phyloP scores from a whole-genome alignment of 2,888 invertebrate species.

The Megastigmus dorsalis region DNA sequence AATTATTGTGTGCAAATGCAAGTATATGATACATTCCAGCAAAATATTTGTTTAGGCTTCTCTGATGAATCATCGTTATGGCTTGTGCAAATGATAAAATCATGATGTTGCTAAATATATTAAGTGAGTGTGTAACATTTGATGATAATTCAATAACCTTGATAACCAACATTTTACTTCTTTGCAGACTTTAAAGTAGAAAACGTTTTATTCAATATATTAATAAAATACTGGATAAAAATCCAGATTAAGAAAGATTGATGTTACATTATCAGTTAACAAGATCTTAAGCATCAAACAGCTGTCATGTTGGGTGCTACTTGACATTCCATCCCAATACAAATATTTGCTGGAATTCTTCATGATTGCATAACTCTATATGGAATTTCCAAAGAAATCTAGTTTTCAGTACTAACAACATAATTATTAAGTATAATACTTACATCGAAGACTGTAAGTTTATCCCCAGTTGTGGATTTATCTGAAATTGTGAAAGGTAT shows the following conservation, averaged over 20 bases:
- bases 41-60: constrained; percentile 19
- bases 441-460: constrained; percentile 80
- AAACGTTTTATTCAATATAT: too few species aligned
- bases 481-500: constrained; percentile 73
- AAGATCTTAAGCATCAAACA: neutral
- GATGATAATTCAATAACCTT: too few species aligned
- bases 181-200: too few species aligned
- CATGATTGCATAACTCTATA: neutral
- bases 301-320: constrained; percentile 2
- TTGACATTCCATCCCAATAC: constrained; percentile 6
- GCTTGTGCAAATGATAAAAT: constrained; percentile 12
- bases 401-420: neutral
- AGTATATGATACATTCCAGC: neutral
- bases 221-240: too few species aligned
- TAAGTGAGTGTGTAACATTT: too few species aligned
- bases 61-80: constrained; percentile 26
- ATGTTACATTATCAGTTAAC: constrained; percentile 7
- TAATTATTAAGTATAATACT: too few species aligned
- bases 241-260: neutral
- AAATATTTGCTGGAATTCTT: neutral
- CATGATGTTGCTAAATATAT: constrained; percentile 1
- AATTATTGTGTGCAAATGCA: constrained; percentile 5
- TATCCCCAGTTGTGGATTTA: constrained; percentile 78
- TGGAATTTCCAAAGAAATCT: neutral
- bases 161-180: too few species aligned